phyloP scores from a whole-genome alignment of 2,888 invertebrate species.

The Craniophora ligustri region DNA sequence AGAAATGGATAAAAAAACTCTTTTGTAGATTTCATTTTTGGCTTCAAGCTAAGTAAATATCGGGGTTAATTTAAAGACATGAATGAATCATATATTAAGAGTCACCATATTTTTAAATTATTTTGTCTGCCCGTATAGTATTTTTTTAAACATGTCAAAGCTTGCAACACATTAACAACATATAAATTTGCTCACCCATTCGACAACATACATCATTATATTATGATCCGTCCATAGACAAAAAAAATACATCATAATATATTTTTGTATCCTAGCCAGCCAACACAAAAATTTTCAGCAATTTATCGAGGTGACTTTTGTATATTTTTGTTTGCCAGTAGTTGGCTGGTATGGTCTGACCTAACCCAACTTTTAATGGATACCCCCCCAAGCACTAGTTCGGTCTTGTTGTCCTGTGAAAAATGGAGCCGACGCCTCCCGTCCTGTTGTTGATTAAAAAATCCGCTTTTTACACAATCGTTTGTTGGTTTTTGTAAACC shows the following conservation, averaged over 20 bases:
- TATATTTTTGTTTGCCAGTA: slow-evolving; percentile 21
- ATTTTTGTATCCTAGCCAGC: slow-evolving; percentile 12
- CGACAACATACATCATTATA: no score
- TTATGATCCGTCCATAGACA: background rate
- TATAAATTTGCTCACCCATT: no score
- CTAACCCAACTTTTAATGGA: slow-evolving; percentile 40
- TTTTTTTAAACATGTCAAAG: no score
- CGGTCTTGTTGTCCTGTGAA: slow-evolving; percentile 18
- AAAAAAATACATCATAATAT: background rate
- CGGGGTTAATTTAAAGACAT: no score
- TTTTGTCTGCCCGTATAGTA: no score
- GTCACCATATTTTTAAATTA: no score
- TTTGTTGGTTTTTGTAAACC: background rate
- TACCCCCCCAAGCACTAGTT: slow-evolving; percentile 32
- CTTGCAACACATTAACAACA: no score
- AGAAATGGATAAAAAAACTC: no score
- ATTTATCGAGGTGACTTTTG: slow-evolving; percentile 10
- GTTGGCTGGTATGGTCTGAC: slow-evolving; percentile 23
- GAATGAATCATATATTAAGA: no score
- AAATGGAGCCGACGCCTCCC: slow-evolving; percentile 12
- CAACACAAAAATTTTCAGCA: slow-evolving; percentile 6
- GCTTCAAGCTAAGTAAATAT: no score
- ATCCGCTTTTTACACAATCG: slow-evolving; percentile 3
- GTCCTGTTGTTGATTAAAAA: slow-evolving; percentile 12
- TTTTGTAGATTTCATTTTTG: no score